These are phyloP conservation scores for Betta splendens DNA, from an alignment of 2,797 vertebrate species.

Conservation along the genomic window DNA sequence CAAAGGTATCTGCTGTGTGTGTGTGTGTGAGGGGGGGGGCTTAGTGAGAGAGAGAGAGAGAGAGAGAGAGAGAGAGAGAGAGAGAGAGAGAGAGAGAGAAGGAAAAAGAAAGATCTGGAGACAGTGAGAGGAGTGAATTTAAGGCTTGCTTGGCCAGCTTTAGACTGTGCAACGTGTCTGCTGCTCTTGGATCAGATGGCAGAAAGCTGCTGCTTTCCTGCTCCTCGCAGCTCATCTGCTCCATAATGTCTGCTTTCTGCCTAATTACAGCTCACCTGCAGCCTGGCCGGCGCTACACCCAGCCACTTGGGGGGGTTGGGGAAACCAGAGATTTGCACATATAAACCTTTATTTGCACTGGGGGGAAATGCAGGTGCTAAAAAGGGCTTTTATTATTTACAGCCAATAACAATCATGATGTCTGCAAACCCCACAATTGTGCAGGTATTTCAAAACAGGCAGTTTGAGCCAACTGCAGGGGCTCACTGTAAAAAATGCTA, in stretches of 20 bases:
- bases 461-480: constrained; percentile 20
- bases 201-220: constrained; percentile 52
- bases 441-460: constrained; percentile 57
- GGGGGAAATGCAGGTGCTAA: constrained; percentile 4
- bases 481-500: constrained; percentile 38
- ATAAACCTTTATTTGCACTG: constrained; percentile 66
- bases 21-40: constrained; percentile 30
- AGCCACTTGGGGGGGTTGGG: constrained; percentile 8
- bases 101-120: constrained; percentile 3
- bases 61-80: constrained; percentile 3
- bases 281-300: constrained; percentile 62
- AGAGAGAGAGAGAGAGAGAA: constrained; percentile 12
- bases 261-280: constrained; percentile 78
- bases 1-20: constrained; percentile 62
- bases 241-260: constrained; percentile 67
- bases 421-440: constrained; percentile 66
- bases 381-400: constrained; percentile 70
- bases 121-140: constrained; percentile 64
- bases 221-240: constrained; percentile 66
- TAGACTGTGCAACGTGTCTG: constrained; percentile 80
- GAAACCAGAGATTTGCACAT: constrained; percentile 19
- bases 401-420: constrained; percentile 71
- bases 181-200: constrained; percentile 71
- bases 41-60: constrained; percentile 18
- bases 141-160: constrained; percentile 67